Base-by-base conservation (phyloP, 1,140 invertebrate species). In the Hyposmocoma kahamanoa region DNA sequence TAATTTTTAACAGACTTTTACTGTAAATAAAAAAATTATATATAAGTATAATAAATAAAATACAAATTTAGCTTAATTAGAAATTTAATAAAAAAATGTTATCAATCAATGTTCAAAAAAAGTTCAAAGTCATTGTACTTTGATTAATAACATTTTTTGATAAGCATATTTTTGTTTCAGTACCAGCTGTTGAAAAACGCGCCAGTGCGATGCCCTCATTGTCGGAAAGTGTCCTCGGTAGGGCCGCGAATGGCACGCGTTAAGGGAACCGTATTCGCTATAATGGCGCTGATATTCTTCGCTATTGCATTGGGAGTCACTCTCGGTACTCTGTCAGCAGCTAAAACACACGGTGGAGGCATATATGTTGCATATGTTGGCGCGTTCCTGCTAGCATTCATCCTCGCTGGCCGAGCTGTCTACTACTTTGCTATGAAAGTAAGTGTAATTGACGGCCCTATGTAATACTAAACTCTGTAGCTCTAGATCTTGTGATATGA, bases 171-270 rank as follows among this genome's bases (percentile, higher is more conserved):
- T 30, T 61, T 3, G 32, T 90, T 91, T 26, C 88, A 97, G 95
- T 98, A 98, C 78, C 97, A 98, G 80, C 95, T 95, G 55, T 86
- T 97, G 72, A 95, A 94, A 72, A 98, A 98, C 87, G 93, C 96
- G 53, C 88, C 98, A 50, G 97, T 97, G n/a, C 91, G 96, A 73
- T 98, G 97, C 90, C 96, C 97, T 24, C 95, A 97, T 85, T 98
- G 97, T 86, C 90, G 95, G 51, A 97, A 96, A 88, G 94, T 98
- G 67, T 97, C 96, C 22, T 96, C 95, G 22, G 96, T 97, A 49
- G 96, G 96, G 0, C 90, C 92, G 6, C 90, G 94, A 58, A 97
- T 95, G 87, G 92, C 94, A 22, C 89, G 92, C 61, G 90, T 90
- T 53, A 89, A 95, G 62, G 94, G 92, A 46, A 93, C 93, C 22